Conservation (phyloP, 2,888 invertebrate genomes). For the Liodrosophila aerea region DNA sequence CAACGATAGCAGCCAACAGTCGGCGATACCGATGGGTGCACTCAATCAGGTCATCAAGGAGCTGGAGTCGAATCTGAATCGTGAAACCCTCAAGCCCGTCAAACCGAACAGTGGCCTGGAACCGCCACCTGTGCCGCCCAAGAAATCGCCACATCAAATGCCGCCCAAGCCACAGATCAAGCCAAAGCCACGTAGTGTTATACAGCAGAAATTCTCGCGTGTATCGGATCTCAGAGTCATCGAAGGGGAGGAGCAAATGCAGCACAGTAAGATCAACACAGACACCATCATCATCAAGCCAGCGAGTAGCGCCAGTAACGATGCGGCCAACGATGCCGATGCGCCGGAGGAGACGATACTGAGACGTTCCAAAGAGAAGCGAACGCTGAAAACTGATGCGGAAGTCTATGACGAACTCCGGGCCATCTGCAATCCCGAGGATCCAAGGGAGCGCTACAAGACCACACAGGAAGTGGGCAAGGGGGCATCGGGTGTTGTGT, state of each 20-base stretch:
- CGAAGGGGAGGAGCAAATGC: constrained; percentile 45
- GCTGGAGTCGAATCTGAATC: constrained; percentile 73
- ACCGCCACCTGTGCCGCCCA: constrained; percentile 82
- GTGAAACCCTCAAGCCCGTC: constrained; percentile 74
- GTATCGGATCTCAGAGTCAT: constrained; percentile 81
- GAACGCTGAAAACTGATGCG: constrained; percentile 81
- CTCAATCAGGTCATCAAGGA: constrained; percentile 79
- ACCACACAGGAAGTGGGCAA: constrained; percentile 93
- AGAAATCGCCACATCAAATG: constrained; percentile 81
- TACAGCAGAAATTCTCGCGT: constrained; percentile 81
- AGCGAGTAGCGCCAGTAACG: constrained; percentile 46
- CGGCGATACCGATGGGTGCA: constrained; percentile 63
- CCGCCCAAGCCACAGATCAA: constrained; percentile 84
- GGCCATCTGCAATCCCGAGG: constrained; percentile 90
- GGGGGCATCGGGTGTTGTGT: constrained; percentile 96
- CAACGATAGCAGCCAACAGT: constrained; percentile 77
- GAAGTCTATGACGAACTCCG: constrained; percentile 88
- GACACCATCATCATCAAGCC: constrained; percentile 81
- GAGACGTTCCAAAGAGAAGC: constrained; percentile 81
- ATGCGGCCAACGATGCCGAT: constrained; percentile 80
- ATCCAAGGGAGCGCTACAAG: constrained; percentile 91
- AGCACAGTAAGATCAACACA: constrained; percentile 72
- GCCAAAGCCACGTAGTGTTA: constrained; percentile 83
- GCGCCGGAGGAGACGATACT: constrained; percentile 81
- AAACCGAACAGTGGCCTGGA: constrained; percentile 26